phyloP scores from a whole-genome alignment of 2,888 invertebrate genomes.

The Chymomyza caudatula region DNA sequence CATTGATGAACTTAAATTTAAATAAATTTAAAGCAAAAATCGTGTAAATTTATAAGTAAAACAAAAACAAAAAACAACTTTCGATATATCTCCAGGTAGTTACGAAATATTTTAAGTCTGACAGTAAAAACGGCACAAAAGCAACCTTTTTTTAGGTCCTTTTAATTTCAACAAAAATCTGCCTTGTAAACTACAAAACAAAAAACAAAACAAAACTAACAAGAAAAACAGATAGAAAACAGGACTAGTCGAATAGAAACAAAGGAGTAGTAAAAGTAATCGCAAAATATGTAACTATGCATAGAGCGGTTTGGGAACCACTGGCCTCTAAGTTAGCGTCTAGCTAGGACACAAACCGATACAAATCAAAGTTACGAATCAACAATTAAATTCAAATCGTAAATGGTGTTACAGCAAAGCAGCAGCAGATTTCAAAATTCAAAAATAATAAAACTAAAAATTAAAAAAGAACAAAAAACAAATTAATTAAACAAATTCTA shows the following conservation, averaged over 20 bases:
- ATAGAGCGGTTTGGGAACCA: slow-evolving; percentile 3
- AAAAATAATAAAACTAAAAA: slow-evolving; percentile 30
- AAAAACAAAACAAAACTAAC: slow-evolving; percentile 11
- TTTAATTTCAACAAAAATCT: slow-evolving; percentile 41
- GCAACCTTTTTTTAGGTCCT: slow-evolving; percentile 21
- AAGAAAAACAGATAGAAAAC: not conserved
- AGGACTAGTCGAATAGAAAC: slow-evolving; percentile 45
- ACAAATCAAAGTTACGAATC: slow-evolving; percentile 20
- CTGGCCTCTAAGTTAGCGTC: not conserved
- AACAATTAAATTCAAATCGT: slow-evolving; percentile 38
- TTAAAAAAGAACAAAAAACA: slow-evolving; percentile 11
- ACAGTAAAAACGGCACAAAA: slow-evolving; percentile 54
- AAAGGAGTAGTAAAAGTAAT: slow-evolving; percentile 1
- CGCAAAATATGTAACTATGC: slow-evolving; percentile 12
- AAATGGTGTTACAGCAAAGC: slow-evolving; percentile 40
- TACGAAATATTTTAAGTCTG: slow-evolving; percentile 54
- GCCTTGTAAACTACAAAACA: slow-evolving; percentile 51
- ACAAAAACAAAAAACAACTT: slow-evolving; percentile 42
- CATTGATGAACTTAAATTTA: slow-evolving; percentile 63
- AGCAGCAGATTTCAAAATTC: slow-evolving; percentile 70
- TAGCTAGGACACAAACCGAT: slow-evolving; percentile 14
- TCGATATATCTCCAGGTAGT: slow-evolving; percentile 61
- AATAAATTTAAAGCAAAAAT: slow-evolving; percentile 57
- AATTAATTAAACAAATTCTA: slow-evolving; percentile 46
- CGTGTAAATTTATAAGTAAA: slow-evolving; percentile 61